A percentile compares a stretch with the other conserved stretches of the same genome.
These are phyloP conservation scores for Urocolius indicus DNA, from an alignment of 2,113 vertebrate genomes.

Conservation along the genomic window DNA sequence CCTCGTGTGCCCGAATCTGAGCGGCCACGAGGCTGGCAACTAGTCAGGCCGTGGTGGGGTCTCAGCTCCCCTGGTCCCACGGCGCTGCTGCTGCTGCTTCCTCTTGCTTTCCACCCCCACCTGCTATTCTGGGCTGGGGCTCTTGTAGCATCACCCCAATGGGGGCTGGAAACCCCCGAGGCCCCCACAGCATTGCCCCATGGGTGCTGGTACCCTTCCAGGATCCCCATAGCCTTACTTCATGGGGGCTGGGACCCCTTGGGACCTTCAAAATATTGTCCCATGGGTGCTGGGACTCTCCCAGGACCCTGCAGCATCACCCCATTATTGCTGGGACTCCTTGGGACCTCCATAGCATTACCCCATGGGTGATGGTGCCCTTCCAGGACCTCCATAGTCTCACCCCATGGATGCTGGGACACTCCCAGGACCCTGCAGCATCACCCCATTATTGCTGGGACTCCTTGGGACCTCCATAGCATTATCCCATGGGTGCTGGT, in stretches of 20 bases:
- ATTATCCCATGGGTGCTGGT: too few relatives aligned
- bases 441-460: background rate
- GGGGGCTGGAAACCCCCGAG: too few relatives aligned
- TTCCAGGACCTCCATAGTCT: too few relatives aligned
- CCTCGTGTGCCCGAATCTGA: too few relatives aligned
- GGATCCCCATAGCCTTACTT: background rate
- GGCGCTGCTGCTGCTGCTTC: background rate
- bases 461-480: too few relatives aligned
- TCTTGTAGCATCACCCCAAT: too few relatives aligned
- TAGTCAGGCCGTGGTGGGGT: accelerated
- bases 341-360: too few relatives aligned
- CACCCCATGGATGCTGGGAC: background rate
- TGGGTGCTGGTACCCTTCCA: background rate
- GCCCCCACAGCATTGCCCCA: background rate
- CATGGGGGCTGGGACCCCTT: too few relatives aligned
- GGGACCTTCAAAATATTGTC: background rate
- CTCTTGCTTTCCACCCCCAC: background rate
- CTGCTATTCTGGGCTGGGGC: background rate
- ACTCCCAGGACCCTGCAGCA: too few relatives aligned
- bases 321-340: background rate
- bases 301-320: accelerated
- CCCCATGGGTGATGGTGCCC: background rate
- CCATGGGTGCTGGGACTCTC: background rate
- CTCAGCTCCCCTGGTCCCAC: accelerated
- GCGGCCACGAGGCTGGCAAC: background rate